phyloP scores from a whole-genome alignment of 2,888 invertebrate species.

The Podotricha telesiphe region DNA sequence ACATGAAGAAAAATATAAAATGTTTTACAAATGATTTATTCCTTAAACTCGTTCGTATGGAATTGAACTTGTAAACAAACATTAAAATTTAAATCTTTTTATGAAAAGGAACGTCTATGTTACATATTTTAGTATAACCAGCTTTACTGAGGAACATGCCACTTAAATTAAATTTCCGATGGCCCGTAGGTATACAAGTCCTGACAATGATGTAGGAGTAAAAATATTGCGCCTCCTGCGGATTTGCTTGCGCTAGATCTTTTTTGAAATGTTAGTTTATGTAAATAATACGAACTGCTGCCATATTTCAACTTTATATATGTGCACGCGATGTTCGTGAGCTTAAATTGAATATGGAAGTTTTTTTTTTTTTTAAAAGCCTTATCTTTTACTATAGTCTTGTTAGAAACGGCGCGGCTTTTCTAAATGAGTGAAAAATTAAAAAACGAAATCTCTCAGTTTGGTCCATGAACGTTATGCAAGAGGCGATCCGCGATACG shows the following conservation, averaged over 20 bases:
- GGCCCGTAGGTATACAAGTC: constrained; percentile 6
- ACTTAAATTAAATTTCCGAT: constrained; percentile 19
- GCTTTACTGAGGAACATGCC: background rate
- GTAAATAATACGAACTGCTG: background rate
- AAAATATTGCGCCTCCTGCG: constrained; percentile 18
- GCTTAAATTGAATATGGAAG: background rate
- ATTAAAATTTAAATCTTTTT: no score
- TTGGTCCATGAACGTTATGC: no score
- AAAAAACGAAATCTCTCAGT: no score
- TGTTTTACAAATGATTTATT: no score
- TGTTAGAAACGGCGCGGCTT: no score
- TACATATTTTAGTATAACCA: constrained; percentile 3
- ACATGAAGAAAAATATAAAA: no score
- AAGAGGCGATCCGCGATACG: no score
- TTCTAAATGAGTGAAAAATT: no score
- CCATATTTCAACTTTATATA: background rate
- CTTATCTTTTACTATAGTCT: no score
- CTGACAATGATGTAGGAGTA: constrained; percentile 11
- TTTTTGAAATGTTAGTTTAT: background rate
- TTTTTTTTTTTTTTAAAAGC: background rate
- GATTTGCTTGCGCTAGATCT: constrained; percentile 4
- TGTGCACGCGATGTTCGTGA: background rate
- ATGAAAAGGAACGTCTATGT: background rate
- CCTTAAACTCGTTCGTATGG: no score
- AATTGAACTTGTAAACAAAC: no score